These are phyloP conservation scores for Dexiosoma caninum DNA, from an alignment of 2,888 invertebrate species.

Conservation along the genomic window DNA sequence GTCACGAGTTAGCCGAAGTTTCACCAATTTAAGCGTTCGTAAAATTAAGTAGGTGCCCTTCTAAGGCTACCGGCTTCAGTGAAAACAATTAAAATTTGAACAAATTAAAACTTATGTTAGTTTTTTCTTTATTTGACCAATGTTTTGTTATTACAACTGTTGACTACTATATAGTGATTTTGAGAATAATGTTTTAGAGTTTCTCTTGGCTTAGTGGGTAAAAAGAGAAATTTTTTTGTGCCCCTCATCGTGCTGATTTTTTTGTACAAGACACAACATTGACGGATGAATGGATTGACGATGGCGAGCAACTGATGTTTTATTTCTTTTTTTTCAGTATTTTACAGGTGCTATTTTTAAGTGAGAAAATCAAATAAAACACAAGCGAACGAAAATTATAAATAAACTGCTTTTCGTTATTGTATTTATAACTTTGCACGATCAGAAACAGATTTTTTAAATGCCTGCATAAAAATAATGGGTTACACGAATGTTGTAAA, in stretches of 20 bases:
- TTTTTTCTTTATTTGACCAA: no score
- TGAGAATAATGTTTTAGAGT: no score
- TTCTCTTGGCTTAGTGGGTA: no score
- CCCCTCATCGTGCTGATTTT: background rate
- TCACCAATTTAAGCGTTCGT: no score
- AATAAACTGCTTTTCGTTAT: constrained; percentile 48
- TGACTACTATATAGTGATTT: no score
- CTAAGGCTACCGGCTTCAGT: no score
- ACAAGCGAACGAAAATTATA: background rate
- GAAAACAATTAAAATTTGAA: no score
- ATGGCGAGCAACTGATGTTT: constrained; percentile 5
- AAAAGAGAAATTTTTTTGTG: no score
- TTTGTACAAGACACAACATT: background rate
- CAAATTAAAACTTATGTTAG: no score
- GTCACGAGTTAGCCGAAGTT: no score
- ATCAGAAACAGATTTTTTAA: constrained; percentile 22
- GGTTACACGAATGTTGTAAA: background rate
- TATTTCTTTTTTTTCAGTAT: background rate
- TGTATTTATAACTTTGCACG: constrained; percentile 21
- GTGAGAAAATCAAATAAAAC: constrained; percentile 7
- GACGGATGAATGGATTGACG: background rate
- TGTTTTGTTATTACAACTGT: no score
- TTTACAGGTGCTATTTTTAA: constrained; percentile 52
- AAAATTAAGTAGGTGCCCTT: no score
- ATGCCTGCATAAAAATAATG: constrained; percentile 2